Evolutionary conservation across 2,797 vertebrate species (phyloP).

Genomic region (Hemibagrus guttatus): DNA sequence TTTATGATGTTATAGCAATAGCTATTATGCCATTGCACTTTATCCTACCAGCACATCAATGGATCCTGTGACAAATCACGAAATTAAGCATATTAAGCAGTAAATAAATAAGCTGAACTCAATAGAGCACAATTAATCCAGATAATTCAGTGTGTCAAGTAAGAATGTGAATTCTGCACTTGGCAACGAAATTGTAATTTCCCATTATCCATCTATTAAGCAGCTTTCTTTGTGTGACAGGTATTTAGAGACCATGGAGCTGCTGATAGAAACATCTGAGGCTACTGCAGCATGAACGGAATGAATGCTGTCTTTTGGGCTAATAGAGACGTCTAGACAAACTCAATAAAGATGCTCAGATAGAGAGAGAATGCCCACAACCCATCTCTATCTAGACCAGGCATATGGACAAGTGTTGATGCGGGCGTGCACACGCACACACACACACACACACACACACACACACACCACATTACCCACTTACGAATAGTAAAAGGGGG

Average conservation of each 20-base stretch:
- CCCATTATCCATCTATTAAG: conserved; percentile 34
- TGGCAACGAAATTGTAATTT: conserved; percentile 42
- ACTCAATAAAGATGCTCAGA: conserved; percentile 70
- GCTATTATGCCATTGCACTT: conserved; percentile 41
- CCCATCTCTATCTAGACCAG: conserved; percentile 59
- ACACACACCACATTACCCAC: conserved; percentile 63
- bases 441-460: conserved; percentile 21
- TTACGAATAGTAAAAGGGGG: conserved; percentile 63
- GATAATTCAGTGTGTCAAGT: conserved; percentile 69
- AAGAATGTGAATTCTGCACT: conserved; percentile 61
- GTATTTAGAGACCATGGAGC: conserved; percentile 39
- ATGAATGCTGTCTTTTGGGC: conserved; percentile 60
- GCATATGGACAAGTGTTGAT: conserved; percentile 46
- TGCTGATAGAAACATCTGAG: conserved; percentile 62
- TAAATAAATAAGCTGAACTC: conserved; percentile 69
- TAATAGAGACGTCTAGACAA: conserved; percentile 81
- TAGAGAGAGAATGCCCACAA: conserved; percentile 69
- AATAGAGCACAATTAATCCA: conserved; percentile 68
- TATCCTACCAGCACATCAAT: conserved; percentile 67
- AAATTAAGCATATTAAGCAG: conserved; percentile 65
- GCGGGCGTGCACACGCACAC: conserved; percentile 12
- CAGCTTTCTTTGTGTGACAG: conserved; percentile 42
- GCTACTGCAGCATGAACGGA: conserved; percentile 53
- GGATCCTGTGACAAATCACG: conserved; percentile 59
- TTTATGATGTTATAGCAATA: conserved; percentile 13